Evolutionary conservation across 2,797 vertebrate species (phyloP), one percentile per base, ranked within the genome.

Genomic region (Salarias fasciatus): DNA sequence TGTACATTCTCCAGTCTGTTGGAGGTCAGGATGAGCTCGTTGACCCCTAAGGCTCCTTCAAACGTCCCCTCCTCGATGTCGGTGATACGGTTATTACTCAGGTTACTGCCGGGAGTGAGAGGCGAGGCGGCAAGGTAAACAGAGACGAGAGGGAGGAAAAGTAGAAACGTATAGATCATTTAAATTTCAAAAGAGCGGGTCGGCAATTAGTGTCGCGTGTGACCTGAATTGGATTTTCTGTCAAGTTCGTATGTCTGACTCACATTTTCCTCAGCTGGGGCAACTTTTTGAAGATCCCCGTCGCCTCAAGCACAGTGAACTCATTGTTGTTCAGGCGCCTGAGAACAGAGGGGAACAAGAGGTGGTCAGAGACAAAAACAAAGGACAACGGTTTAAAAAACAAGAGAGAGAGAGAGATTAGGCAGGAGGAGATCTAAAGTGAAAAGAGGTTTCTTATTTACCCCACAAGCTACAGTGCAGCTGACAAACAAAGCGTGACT

Each of bases 261-360:
- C 90, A 99, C 97, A 99, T 98, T 93, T 99, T 98, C 70, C 96
- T 94, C 44, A 99, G 92, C 46, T 99, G 97, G 79, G 96, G 96
- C 78, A 99, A 93, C 87, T 97, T 99, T 92, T 97, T 99, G 86
- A 98, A 99, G 86, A 98, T 95, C 48, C 97, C 97, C 0, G 96
- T 98, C 28, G 97, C 96, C 92, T 99, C 96, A 51, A 99, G 89
- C 49, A 98, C 96, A 31, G 95, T 94, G 87, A 99, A 98, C 76
- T 99, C 97, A 45, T 99, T 99, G 92, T 98, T 99, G 93, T 99
- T 99, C 66, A 99, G 93, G 47, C 97, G 93, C 73, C 97, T 99
- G 54, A 28, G 78, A 73, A 62, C 54, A 75, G 49, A 68, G 18
- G 54, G 18, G 54, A 53, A 53, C 51, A 62, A 40, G 53, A 78